Conservation (phyloP, 92 coral and sea anemone species). For the Palythoa caribaeorum region DNA sequence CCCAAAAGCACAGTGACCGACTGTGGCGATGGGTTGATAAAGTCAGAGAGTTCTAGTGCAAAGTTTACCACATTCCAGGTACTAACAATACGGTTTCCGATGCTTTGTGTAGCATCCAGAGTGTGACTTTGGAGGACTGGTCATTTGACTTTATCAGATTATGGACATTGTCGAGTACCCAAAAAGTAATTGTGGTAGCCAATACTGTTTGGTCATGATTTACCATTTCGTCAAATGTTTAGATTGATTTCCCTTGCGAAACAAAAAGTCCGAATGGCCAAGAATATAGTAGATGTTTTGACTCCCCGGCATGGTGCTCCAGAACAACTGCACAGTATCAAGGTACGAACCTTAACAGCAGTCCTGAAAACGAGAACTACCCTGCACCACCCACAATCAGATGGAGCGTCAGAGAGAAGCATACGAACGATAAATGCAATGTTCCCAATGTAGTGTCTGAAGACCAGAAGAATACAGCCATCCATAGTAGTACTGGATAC, state of each 20-base stretch:
- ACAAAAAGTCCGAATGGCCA: not conserved
- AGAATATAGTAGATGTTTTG: constrained; percentile 3
- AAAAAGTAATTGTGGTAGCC: not conserved
- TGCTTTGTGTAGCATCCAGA: not conserved
- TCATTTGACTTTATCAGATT: not conserved
- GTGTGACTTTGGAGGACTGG: constrained; percentile 2
- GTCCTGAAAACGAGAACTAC: constrained; percentile 10
- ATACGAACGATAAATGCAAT: constrained; percentile 39
- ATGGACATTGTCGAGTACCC: too few relatives aligned
- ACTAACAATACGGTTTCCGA: not conserved
- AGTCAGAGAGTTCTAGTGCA: too few relatives aligned
- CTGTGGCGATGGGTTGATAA: too few relatives aligned
- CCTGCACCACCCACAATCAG: not conserved
- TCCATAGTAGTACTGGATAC: constrained; percentile 28
- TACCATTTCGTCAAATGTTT: too few relatives aligned
- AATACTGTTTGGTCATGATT: constrained; percentile 15
- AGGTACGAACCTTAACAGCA: constrained; percentile 39
- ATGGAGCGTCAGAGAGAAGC: constrained; percentile 30
- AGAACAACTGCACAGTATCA: constrained; percentile 27
- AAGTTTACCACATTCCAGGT: too few relatives aligned
- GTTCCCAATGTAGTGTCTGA: constrained; percentile 35
- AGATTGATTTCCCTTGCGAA: not conserved
- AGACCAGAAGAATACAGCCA: constrained; percentile 15
- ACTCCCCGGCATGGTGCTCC: constrained; percentile 59
- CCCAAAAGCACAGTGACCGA: too few relatives aligned